These are phyloP conservation scores for Phyto melanocephala DNA, from an alignment of 2,888 invertebrate genomes.

Conservation along the genomic window DNA sequence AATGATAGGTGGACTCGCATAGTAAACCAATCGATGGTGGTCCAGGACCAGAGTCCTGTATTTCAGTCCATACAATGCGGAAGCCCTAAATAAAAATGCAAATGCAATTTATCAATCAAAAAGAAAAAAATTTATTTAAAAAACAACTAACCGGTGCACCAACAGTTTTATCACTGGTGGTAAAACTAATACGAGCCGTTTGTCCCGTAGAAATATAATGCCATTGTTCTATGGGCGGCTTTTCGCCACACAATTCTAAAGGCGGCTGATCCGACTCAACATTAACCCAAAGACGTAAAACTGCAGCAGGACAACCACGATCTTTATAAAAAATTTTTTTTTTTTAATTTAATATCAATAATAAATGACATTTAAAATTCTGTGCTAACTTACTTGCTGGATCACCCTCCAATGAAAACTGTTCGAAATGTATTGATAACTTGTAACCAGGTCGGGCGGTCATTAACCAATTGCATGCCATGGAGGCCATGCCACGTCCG, in stretches of 20 bases:
- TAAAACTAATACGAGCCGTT: slow-evolving; percentile 94
- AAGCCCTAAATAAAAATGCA: slow-evolving; percentile 84
- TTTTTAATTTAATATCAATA: background rate
- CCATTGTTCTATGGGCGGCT: slow-evolving; percentile 86
- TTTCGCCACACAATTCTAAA: slow-evolving; percentile 93
- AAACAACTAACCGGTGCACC: slow-evolving; percentile 83
- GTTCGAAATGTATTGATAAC: slow-evolving; percentile 93
- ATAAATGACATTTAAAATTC: background rate
- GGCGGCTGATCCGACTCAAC: slow-evolving; percentile 87
- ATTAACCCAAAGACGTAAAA: slow-evolving; percentile 90
- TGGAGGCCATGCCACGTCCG: slow-evolving; percentile 87
- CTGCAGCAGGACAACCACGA: slow-evolving; percentile 95
- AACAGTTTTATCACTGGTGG: slow-evolving; percentile 95
- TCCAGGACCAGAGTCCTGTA: slow-evolving; percentile 83
- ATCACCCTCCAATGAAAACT: slow-evolving; percentile 96
- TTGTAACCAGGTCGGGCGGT: slow-evolving; percentile 91
- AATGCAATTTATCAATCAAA: background rate
- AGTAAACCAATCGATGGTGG: slow-evolving; percentile 78
- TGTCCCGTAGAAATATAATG: slow-evolving; percentile 92
- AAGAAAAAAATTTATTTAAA: background rate
- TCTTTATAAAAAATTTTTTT: slow-evolving; percentile 79
- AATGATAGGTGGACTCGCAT: slow-evolving; percentile 83
- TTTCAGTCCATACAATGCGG: slow-evolving; percentile 96
- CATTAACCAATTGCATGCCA: slow-evolving; percentile 98
- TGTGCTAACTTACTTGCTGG: slow-evolving; percentile 84